Base-by-base conservation (phyloP, 2,113 vertebrate species). In the Camelus bactrianus region DNA sequence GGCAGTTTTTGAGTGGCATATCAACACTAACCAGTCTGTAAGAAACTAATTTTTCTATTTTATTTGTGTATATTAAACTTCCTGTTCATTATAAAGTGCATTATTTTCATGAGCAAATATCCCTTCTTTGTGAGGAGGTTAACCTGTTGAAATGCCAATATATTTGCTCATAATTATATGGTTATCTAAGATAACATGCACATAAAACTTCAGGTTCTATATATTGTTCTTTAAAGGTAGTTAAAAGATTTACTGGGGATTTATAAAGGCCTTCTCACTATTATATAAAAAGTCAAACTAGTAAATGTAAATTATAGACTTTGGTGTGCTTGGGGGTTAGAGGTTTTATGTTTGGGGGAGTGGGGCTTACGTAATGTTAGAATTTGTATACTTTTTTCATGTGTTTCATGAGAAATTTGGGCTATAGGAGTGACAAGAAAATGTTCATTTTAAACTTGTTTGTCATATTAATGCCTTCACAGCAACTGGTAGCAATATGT, bases 71-170 rank as follows among this genome's bases (percentile, higher is more conserved):
- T 58, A 85, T 88, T 88, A 96, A 42, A 89, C n/a, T 60, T 94
- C 48, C 52, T 92, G 48, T 95, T 89, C 56, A 62, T 90, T 96
- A 95, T 96, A 32, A 96, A 77, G 52, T 93, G 30, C 89, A 95
- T 81, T 97, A 87, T 96, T 94, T 96, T 95, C 32, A 92, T 94
- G 32, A 97, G 48, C 77, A 94, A 65, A 52, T 77, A 87, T 26
- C n/a, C 70, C 65, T 50, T 91, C 54, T 92, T 95, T 56, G 56
- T 38, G 90, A 54, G 58, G 72, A 96, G n/a, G 16, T 89, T 94
- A 91, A 67, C 38, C 22, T 96, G 1, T 77, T 95, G 12, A 96
- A 92, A 95, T 64, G 54, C 46, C 28, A 77, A 0, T 77, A 65
- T 89, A 19, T 89, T 90, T 93, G 82, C 65, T 97, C 56, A 72